Conservation (phyloP, 1,140 invertebrate species). For the Microvelia longipes region DNA sequence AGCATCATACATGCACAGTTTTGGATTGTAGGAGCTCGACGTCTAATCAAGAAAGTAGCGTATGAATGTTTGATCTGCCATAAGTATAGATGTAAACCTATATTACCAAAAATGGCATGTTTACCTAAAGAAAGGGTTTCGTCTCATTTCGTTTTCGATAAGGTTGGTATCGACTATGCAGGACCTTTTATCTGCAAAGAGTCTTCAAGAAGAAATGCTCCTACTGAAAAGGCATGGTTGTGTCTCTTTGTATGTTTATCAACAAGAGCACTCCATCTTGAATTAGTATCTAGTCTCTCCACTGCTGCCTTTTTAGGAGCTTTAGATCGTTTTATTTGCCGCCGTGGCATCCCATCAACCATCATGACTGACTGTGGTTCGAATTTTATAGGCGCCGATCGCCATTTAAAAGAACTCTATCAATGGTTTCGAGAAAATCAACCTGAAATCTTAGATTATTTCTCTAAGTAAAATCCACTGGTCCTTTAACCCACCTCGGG, state of each 20-base stretch:
- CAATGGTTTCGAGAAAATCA: conserved; percentile 1
- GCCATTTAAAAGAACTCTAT: conserved; percentile 20
- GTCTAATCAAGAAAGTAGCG: neutral
- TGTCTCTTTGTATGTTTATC: conserved; percentile 22
- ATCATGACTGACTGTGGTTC: conserved; percentile 28
- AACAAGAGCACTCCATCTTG: conserved; percentile 25
- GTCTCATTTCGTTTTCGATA: conserved; percentile 20
- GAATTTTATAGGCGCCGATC: conserved; percentile 28
- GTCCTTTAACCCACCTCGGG: conserved; percentile 10
- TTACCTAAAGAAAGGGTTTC: neutral
- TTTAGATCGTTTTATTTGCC: conserved; percentile 25
- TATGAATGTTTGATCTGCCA: neutral
- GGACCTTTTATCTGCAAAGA: conserved; percentile 25
- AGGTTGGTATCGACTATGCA: conserved; percentile 28
- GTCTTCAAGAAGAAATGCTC: conserved; percentile 9
- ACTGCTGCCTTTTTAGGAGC: conserved; percentile 23
- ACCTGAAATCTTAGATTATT: neutral
- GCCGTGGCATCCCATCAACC: conserved; percentile 23
- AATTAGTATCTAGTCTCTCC: conserved; percentile 22
- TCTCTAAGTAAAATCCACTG: neutral
- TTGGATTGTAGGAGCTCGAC: neutral
- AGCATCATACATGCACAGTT: neutral
- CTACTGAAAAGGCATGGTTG: conserved; percentile 19
- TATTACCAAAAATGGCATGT: neutral
- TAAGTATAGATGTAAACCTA: neutral